Percentiles rank a stretch among this genome's conserved stretches.
Evolutionary conservation across 2,888 invertebrate species (phyloP).

Genomic region (Netelia melanura): DNA sequence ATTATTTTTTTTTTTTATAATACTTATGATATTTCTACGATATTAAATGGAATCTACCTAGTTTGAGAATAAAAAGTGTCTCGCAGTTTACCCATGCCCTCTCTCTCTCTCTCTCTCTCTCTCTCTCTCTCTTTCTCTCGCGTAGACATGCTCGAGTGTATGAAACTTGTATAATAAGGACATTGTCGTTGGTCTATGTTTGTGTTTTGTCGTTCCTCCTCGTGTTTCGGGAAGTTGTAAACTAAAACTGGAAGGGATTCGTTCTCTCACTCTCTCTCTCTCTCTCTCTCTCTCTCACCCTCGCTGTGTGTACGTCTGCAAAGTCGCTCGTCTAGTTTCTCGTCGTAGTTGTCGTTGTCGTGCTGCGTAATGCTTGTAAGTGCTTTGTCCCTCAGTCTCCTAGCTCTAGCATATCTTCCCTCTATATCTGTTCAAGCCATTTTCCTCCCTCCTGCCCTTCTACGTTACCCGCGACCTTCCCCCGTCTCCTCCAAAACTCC

Average conservation of each 20-base stretch:
- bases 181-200: constrained; percentile 49
- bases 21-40: background rate
- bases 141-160: background rate
- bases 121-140: background rate
- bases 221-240: constrained; percentile 63
- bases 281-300: constrained; percentile 20
- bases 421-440: constrained; percentile 13
- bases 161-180: constrained; percentile 52
- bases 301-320: background rate
- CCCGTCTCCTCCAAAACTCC: constrained; percentile 8
- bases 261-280: background rate
- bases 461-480: background rate
- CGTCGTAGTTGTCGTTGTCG: constrained; percentile 44
- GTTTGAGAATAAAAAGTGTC: constrained; percentile 20
- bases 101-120: background rate
- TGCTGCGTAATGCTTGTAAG: constrained; percentile 57
- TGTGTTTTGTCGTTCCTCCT: constrained; percentile 36
- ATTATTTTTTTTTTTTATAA: background rate
- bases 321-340: constrained; percentile 43
- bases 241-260: constrained; percentile 45
- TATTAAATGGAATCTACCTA: constrained; percentile 36
- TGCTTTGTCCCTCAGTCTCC: constrained; percentile 56
- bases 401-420: background rate
- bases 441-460: background rate
- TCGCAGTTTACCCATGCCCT: constrained; percentile 13